Conservation (phyloP, 2,888 invertebrate genomes). For the Uloborus plumipes region DNA sequence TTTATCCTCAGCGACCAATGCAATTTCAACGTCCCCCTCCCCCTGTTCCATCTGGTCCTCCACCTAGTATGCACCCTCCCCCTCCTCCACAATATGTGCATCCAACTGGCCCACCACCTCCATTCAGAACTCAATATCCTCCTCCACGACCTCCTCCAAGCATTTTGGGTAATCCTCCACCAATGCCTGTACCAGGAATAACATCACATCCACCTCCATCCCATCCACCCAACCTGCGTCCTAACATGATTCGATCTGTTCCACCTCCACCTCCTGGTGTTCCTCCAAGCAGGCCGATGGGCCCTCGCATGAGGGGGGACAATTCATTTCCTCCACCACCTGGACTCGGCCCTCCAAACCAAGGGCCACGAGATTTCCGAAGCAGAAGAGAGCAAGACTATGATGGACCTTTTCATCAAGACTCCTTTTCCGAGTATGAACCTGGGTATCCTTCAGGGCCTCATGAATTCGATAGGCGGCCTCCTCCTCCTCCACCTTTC, state of each 20-base stretch:
- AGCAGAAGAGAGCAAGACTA: conserved; percentile 26
- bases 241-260: conserved; percentile 12
- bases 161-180: conserved; percentile 66
- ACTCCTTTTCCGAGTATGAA: conserved; percentile 30
- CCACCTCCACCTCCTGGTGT: conserved; percentile 22
- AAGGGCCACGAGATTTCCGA: conserved; percentile 12
- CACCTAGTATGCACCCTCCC: conserved; percentile 48
- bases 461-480: conserved; percentile 28
- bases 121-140: conserved; percentile 41
- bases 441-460: conserved; percentile 28
- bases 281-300: background rate
- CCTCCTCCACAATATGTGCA: conserved; percentile 35
- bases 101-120: conserved; percentile 30
- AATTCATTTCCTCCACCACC: conserved; percentile 2
- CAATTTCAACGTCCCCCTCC: conserved; percentile 35
- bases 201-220: background rate
- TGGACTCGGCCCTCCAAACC: conserved; percentile 6
- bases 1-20: conserved; percentile 7
- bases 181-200: background rate
- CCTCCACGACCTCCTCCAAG: conserved; percentile 50
- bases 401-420: conserved; percentile 29
- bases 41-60: conserved; percentile 6
- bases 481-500: conserved; percentile 21
- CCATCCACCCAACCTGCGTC: conserved; percentile 25
- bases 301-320: conserved; percentile 14